A percentile compares a stretch with the other conserved stretches of the same genome.
These are phyloP conservation scores for Ypsolopha scabrella DNA, from an alignment of 2,888 invertebrate genomes.

Conservation along the genomic window DNA sequence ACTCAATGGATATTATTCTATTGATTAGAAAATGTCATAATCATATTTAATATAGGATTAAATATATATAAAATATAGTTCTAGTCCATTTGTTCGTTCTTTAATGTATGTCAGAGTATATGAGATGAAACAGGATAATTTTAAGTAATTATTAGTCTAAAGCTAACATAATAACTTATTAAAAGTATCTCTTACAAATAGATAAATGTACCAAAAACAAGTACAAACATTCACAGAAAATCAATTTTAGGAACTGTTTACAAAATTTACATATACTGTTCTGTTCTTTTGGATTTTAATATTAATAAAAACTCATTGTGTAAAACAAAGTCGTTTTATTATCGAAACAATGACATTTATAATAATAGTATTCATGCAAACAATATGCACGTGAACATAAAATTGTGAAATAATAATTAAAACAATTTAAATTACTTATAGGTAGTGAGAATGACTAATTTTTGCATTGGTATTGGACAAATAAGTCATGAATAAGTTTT, in stretches of 20 bases:
- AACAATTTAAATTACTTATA: too few species aligned
- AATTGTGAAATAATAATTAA: too few species aligned
- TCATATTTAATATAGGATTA: neutral
- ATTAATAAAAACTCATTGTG: conserved; percentile 32
- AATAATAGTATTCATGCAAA: neutral
- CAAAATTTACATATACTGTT: conserved; percentile 1
- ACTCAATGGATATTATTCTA: neutral
- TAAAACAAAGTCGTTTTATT: conserved; percentile 12
- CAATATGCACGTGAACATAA: neutral
- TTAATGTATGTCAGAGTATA: neutral
- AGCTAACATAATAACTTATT: too few species aligned
- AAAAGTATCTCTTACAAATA: neutral
- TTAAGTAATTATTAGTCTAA: neutral
- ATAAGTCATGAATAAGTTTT: too few species aligned
- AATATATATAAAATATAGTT: neutral
- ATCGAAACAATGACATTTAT: neutral
- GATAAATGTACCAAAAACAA: neutral
- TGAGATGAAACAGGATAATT: neutral
- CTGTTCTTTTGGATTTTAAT: conserved; percentile 19
- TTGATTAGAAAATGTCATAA: conserved; percentile 2
- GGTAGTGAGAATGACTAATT: too few species aligned
- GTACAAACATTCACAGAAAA: neutral
- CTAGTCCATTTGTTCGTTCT: neutral
- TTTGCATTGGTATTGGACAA: too few species aligned
- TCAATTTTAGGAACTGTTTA: conserved; percentile 11